Evolutionary conservation across 2,888 invertebrate species (phyloP).

Genomic region (Petrolisthes manimaculis): DNA sequence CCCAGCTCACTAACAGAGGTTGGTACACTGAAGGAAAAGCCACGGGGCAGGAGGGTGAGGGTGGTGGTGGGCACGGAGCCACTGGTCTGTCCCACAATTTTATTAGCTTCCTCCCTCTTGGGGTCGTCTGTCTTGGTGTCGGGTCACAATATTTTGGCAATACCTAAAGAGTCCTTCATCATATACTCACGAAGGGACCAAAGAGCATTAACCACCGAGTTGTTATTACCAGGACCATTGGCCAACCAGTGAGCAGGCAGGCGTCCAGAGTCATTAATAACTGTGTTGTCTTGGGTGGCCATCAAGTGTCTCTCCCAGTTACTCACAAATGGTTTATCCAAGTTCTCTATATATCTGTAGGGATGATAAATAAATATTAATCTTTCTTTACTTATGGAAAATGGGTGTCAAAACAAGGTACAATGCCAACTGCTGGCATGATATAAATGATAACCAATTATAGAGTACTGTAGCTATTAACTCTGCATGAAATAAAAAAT

Average conservation of each 20-base stretch:
- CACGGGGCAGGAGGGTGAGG: conserved; percentile 32
- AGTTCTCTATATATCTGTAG: conserved; percentile 91
- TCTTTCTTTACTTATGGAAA: too few relatives aligned
- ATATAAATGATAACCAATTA: background rate
- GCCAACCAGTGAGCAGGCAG: conserved; percentile 89
- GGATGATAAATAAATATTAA: background rate
- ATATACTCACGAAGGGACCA: conserved; percentile 95
- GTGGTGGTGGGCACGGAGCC: background rate
- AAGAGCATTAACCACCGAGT: conserved; percentile 76
- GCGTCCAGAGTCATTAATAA: conserved; percentile 76
- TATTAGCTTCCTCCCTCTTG: conserved; percentile 33
- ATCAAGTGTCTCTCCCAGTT: conserved; percentile 90
- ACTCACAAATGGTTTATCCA: conserved; percentile 87
- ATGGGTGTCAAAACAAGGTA: background rate
- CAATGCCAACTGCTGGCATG: background rate
- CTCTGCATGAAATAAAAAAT: too few relatives aligned
- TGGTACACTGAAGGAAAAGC: conserved; percentile 49
- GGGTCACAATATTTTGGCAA: conserved; percentile 69
- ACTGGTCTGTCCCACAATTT: conserved; percentile 3
- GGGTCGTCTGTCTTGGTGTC: conserved; percentile 36
- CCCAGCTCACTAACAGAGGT: conserved; percentile 52
- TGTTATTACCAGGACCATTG: conserved; percentile 70
- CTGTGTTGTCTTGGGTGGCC: conserved; percentile 78
- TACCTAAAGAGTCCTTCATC: conserved; percentile 88
- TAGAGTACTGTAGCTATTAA: too few relatives aligned